phyloP scores from a whole-genome alignment of 2,113 vertebrate genomes.

The Hyperopisus bebe region DNA sequence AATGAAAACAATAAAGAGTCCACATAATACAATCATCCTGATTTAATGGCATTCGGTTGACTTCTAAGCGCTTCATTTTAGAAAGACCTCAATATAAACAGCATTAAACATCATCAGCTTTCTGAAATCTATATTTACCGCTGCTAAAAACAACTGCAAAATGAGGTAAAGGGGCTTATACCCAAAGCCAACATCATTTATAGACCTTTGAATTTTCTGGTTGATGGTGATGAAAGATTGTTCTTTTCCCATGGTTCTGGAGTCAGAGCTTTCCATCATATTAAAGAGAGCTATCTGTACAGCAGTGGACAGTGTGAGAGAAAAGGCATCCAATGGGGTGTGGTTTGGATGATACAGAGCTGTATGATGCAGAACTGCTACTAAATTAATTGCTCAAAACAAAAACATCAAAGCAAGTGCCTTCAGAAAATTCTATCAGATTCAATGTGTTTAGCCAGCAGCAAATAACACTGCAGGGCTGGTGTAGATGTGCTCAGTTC shows the following conservation, averaged over 20 bases:
- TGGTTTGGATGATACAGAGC: neutral
- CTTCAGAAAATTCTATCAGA: neutral
- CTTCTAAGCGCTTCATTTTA: neutral
- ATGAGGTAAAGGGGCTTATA: neutral
- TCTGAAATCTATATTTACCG: neutral
- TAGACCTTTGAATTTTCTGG: neutral
- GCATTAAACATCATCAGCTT: neutral
- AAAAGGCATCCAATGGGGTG: neutral
- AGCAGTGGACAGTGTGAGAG: neutral
- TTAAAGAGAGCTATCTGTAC: neutral
- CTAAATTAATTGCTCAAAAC: neutral
- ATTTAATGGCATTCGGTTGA: slow-evolving; percentile 47
- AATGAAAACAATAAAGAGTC: slow-evolving; percentile 52
- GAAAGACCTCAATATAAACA: neutral
- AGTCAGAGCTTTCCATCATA: neutral
- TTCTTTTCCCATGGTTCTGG: neutral
- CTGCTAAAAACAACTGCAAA: neutral
- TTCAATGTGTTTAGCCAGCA: neutral
- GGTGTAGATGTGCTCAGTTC: neutral
- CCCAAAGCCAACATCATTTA: neutral
- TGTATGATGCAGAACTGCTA: neutral
- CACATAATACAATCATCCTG: slow-evolving; percentile 39
- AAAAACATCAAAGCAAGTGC: neutral
- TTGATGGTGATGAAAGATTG: neutral
- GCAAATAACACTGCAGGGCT: neutral